Evolutionary conservation across 2,888 invertebrate genomes (phyloP).

Genomic region (Lissonota sp.): DNA sequence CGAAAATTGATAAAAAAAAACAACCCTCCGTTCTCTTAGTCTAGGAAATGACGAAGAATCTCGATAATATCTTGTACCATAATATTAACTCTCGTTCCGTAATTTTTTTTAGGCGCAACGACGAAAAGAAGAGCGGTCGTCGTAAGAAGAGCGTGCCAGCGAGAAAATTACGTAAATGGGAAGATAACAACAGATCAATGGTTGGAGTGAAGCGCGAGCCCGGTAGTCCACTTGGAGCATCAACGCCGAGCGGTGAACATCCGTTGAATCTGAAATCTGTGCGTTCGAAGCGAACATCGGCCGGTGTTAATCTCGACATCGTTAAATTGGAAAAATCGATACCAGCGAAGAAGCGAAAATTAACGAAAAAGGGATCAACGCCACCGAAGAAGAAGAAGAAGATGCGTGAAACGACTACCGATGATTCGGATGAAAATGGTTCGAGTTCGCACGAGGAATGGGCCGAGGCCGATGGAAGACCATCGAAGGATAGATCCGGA

Average conservation of each 20-base stretch:
- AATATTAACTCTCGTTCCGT: constrained; percentile 47
- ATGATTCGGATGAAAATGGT: constrained; percentile 40
- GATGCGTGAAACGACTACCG: constrained; percentile 28
- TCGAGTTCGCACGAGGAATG: constrained; percentile 54
- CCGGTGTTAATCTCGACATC: neutral
- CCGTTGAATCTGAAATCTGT: constrained; percentile 43
- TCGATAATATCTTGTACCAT: constrained; percentile 1
- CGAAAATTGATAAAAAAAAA: neutral
- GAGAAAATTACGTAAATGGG: constrained; percentile 44
- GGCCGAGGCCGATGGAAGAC: constrained; percentile 13
- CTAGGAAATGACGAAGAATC: neutral
- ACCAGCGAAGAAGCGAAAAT: constrained; percentile 31
- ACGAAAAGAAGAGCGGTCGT: constrained; percentile 50
- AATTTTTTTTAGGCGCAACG: constrained; percentile 56
- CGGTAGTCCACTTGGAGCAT: neutral
- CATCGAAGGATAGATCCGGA: constrained; percentile 11
- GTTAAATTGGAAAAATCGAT: constrained; percentile 31
- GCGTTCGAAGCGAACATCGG: constrained; percentile 44
- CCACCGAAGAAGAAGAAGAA: constrained; percentile 31
- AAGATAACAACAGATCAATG: constrained; percentile 14
- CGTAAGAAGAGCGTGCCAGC: constrained; percentile 44
- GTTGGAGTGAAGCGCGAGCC: constrained; percentile 4
- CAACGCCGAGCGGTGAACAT: constrained; percentile 13
- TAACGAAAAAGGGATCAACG: constrained; percentile 13
- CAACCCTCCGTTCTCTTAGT: constrained; percentile 7